phyloP scores from a whole-genome alignment of 2,888 invertebrate genomes.

The Lepidocyrtoides sp. region DNA sequence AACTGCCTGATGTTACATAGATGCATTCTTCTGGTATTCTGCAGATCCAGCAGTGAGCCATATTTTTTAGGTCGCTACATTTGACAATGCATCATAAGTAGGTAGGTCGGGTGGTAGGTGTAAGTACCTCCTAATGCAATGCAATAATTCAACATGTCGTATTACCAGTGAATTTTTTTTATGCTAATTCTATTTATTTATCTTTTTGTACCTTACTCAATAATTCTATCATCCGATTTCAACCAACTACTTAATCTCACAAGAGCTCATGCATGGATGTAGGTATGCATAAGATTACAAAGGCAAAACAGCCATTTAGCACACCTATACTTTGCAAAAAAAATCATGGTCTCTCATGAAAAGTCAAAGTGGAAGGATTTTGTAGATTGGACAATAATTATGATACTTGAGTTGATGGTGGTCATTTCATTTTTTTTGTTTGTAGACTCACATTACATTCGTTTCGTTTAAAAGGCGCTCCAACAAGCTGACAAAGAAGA shows the following conservation, averaged over 20 bases:
- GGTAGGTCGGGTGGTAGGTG: no score
- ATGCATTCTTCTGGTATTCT: not conserved
- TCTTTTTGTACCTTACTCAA: not conserved
- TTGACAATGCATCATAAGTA: not conserved
- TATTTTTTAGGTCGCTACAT: conserved; percentile 1
- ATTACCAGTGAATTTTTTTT: not conserved
- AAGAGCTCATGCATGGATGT: no score
- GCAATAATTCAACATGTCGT: not conserved
- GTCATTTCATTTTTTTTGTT: not conserved
- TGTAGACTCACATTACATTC: not conserved
- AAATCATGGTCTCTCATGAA: conserved; percentile 32
- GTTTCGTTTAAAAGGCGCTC: conserved; percentile 6
- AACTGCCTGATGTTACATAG: not conserved
- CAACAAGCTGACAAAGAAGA: not conserved
- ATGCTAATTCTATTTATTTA: not conserved
- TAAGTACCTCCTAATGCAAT: not conserved
- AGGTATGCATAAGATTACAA: no score
- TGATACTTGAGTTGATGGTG: not conserved
- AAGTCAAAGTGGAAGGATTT: conserved; percentile 44
- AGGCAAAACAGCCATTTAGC: no score
- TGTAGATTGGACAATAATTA: conserved; percentile 28
- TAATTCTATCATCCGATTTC: not conserved
- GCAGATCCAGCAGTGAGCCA: conserved; percentile 28
- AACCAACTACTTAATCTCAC: not conserved
- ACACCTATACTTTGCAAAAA: not conserved